Percentiles rank a stretch among this genome's conserved stretches.
These are phyloP conservation scores for Eolophus roseicapilla DNA, from an alignment of 2,113 vertebrate genomes.

Conservation along the genomic window DNA sequence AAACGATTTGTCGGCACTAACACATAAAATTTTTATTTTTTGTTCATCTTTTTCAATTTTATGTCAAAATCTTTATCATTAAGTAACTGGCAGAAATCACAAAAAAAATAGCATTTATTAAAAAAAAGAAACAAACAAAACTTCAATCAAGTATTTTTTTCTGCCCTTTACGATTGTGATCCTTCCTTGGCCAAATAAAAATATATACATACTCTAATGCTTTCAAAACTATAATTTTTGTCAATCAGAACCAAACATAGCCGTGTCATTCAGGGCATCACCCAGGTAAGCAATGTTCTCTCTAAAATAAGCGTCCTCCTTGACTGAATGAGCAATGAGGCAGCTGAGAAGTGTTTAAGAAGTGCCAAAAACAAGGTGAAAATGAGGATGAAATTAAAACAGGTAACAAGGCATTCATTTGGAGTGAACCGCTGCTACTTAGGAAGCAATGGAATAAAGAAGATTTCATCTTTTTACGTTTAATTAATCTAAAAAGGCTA, in stretches of 20 bases:
- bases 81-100: not conserved
- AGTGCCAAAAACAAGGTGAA: not conserved
- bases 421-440: not conserved
- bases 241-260: not conserved
- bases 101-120: not conserved
- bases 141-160: not conserved
- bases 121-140: not conserved
- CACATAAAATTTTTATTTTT: not conserved
- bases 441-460: slow-evolving; percentile 2
- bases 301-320: not conserved
- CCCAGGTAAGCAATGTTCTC: not conserved
- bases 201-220: not conserved
- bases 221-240: not conserved
- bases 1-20: not conserved
- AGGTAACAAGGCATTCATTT: not conserved
- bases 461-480: not conserved
- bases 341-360: not conserved
- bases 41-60: not conserved
- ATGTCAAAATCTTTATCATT: not conserved
- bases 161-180: not conserved
- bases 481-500: slow-evolving; percentile 6
- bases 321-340: not conserved
- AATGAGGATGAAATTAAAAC: slow-evolving; percentile 32
- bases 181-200: not conserved
- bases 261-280: not conserved